A percentile compares a stretch with the other conserved stretches of the same genome.
Conservation (phyloP, 2,797 vertebrate species). For the Poeciliopsis gracilis region DNA sequence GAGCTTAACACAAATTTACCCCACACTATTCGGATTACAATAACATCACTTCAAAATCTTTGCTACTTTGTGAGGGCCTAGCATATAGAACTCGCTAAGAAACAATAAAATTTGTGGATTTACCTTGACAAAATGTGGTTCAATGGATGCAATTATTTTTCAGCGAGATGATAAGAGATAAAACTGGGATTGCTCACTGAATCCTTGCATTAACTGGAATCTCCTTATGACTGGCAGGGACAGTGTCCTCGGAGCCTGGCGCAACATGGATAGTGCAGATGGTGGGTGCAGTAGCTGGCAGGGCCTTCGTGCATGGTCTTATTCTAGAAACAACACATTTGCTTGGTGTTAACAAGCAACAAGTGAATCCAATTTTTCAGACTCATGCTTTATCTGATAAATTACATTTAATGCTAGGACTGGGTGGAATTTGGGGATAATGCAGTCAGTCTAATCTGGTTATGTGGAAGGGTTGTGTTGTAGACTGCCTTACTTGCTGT, state of each 20-base stretch:
- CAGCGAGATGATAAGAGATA: slow-evolving; percentile 68
- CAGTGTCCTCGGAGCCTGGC: slow-evolving; percentile 80
- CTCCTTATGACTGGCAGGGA: slow-evolving; percentile 86
- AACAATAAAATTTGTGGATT: not conserved
- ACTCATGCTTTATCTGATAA: slow-evolving; percentile 14
- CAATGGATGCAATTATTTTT: not conserved
- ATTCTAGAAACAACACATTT: slow-evolving; percentile 72
- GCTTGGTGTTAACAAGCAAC: slow-evolving; percentile 70
- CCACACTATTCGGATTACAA: not conserved
- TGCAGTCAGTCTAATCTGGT: slow-evolving; percentile 15
- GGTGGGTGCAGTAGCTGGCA: slow-evolving; percentile 82
- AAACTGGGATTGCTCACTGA: slow-evolving; percentile 87
- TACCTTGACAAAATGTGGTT: not conserved
- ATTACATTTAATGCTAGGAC: slow-evolving; percentile 14
- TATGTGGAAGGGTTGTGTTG: slow-evolving; percentile 17
- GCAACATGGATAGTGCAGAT: slow-evolving; percentile 85
- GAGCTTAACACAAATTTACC: not conserved
- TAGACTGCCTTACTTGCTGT: not conserved
- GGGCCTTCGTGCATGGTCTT: slow-evolving; percentile 82
- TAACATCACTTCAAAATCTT: not conserved
- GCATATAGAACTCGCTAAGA: not conserved
- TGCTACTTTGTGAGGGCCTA: not conserved
- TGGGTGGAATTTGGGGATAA: slow-evolving; percentile 44
- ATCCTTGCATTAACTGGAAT: slow-evolving; percentile 85
- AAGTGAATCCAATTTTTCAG: slow-evolving; percentile 24